These are phyloP conservation scores for Pantala flavescens DNA, from an alignment of 1,140 invertebrate species.

Conservation along the genomic window DNA sequence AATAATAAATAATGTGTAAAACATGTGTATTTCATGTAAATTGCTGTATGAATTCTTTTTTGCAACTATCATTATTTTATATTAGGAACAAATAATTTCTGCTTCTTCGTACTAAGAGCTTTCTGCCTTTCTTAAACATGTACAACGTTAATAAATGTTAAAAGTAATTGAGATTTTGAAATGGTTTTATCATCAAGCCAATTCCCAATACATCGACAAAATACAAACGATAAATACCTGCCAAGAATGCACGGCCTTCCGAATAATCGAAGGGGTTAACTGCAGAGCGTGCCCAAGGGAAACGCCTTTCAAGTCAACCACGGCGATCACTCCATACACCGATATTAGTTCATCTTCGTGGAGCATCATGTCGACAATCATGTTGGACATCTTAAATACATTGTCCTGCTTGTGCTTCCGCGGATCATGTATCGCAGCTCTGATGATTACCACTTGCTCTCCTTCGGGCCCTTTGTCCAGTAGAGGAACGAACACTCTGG, in stretches of 20 bases:
- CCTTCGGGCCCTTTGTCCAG: constrained; percentile 38
- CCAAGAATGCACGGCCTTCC: constrained; percentile 49
- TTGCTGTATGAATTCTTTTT: too few species aligned
- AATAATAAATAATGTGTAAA: too few species aligned
- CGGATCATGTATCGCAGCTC: constrained; percentile 45
- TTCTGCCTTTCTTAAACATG: too few species aligned
- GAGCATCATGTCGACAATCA: constrained; percentile 44
- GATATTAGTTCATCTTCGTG: constrained; percentile 39
- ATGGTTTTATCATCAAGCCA: too few species aligned
- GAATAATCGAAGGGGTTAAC: constrained; percentile 44
- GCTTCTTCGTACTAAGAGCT: too few species aligned
- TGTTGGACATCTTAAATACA: constrained; percentile 43
- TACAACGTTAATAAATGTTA: too few species aligned
- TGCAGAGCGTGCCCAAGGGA: constrained; percentile 47
- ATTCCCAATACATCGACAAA: too few species aligned
- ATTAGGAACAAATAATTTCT: too few species aligned
- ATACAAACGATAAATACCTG: constrained; percentile 30
- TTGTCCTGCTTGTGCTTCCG: constrained; percentile 41
- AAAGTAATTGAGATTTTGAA: too few species aligned
- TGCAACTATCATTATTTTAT: too few species aligned
- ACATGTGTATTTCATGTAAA: too few species aligned
- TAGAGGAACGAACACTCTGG: constrained; percentile 46
- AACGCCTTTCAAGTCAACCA: constrained; percentile 48
- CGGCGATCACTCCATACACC: constrained; percentile 45
- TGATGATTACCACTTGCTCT: constrained; percentile 44